phyloP scores from a whole-genome alignment of 2,888 invertebrate genomes.

The Steinernema hermaphroditum region DNA sequence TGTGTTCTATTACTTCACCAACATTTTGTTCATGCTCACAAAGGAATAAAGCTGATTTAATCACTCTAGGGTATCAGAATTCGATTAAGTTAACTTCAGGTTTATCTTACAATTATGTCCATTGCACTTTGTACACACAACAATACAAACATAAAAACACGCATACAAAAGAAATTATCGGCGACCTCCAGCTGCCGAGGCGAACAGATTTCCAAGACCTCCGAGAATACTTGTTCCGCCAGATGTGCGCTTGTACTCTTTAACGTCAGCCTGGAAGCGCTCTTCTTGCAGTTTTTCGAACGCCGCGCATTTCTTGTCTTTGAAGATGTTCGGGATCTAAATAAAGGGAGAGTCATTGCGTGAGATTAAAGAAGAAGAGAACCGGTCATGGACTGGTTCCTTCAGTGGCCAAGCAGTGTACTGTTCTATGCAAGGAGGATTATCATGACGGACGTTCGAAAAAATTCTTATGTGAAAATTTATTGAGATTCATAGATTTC shows the following conservation, averaged over 20 bases:
- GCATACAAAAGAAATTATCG: not conserved
- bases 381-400: too few species aligned
- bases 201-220: conserved; percentile 44
- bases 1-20: too few species aligned
- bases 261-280: conserved; percentile 64
- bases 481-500: too few species aligned
- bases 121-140: conserved; percentile 31
- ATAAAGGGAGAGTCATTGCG: conserved; percentile 9
- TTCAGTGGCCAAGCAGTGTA: too few species aligned
- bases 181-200: conserved; percentile 25
- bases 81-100: too few species aligned
- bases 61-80: too few species aligned
- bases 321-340: conserved; percentile 64
- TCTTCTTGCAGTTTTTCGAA: conserved; percentile 63
- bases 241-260: conserved; percentile 55
- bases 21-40: too few species aligned
- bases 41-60: too few species aligned
- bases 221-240: conserved; percentile 48
- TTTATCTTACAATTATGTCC: not conserved
- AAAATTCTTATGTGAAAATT: too few species aligned
- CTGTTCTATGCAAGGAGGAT: too few species aligned
- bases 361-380: too few species aligned
- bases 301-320: conserved; percentile 64
- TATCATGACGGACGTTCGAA: too few species aligned
- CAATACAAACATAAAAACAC: not conserved